phyloP scores from a whole-genome alignment of 2,888 invertebrate genomes.

The Eupithecia abbreviata region DNA sequence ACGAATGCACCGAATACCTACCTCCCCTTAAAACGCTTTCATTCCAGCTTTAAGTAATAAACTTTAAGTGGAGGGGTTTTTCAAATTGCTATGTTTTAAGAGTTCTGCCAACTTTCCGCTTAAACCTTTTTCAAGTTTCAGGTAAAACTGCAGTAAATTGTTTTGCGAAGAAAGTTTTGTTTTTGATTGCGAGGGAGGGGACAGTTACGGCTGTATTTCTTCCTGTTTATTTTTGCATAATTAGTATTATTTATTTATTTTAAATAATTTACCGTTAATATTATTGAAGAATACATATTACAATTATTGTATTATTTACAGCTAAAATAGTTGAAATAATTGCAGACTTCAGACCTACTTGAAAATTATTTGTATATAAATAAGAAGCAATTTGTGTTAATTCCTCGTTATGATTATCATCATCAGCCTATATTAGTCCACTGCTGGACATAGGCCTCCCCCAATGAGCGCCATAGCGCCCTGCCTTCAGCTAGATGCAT shows the following conservation, averaged over 20 bases:
- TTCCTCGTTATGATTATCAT: too few relatives aligned
- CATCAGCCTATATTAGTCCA: too few relatives aligned
- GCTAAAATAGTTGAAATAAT: too few relatives aligned
- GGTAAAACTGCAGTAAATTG: constrained; percentile 37
- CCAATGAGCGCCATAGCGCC: too few relatives aligned
- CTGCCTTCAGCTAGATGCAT: too few relatives aligned
- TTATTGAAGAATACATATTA: too few relatives aligned
- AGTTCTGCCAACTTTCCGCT: constrained; percentile 35
- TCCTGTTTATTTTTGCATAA: not conserved
- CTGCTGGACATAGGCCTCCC: too few relatives aligned
- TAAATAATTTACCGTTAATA: too few relatives aligned
- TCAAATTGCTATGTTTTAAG: constrained; percentile 41
- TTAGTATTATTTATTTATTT: not conserved
- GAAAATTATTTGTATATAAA: too few relatives aligned
- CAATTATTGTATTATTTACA: too few relatives aligned
- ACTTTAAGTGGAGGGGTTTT: constrained; percentile 52
- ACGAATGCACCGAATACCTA: constrained; percentile 69
- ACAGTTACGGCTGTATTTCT: not conserved
- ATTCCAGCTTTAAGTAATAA: constrained; percentile 63
- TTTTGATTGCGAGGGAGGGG: constrained; percentile 27
- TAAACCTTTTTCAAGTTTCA: constrained; percentile 37
- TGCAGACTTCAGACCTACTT: too few relatives aligned
- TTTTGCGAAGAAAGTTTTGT: constrained; percentile 21
- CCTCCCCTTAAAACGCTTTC: constrained; percentile 64
- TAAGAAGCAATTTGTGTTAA: too few relatives aligned